These are phyloP conservation scores for Intellagama lesueurii DNA, from an alignment of 2,797 vertebrate species.

Conservation along the genomic window DNA sequence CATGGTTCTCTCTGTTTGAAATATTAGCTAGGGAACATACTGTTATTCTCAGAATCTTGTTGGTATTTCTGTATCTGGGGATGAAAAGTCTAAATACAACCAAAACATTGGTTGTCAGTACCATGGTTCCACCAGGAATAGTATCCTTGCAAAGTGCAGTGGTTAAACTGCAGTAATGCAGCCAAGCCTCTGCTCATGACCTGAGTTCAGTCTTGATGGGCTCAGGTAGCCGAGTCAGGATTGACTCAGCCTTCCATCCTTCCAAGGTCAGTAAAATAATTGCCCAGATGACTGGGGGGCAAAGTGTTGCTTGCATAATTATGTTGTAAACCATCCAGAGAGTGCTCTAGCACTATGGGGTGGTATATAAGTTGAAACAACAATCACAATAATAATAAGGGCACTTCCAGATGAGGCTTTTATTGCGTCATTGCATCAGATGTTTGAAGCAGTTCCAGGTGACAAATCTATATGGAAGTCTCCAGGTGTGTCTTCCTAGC, in stretches of 20 bases:
- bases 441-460: neutral
- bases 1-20: neutral
- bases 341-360: too few species aligned
- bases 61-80: neutral
- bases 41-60: neutral
- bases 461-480: neutral
- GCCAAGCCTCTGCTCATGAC: too few species aligned
- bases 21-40: neutral
- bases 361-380: too few species aligned
- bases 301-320: too few species aligned
- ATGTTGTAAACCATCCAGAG: too few species aligned
- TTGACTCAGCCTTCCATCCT: too few species aligned
- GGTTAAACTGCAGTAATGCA: too few species aligned
- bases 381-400: neutral
- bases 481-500: neutral
- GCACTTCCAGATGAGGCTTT: neutral
- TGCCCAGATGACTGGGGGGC: too few species aligned
- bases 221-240: too few species aligned
- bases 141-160: neutral
- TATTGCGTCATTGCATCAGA: neutral
- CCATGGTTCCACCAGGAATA: neutral
- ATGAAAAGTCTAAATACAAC: neutral
- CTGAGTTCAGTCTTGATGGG: too few species aligned
- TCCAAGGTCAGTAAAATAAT: too few species aligned
- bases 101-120: neutral